Percentiles rank a stretch among this genome's conserved stretches.
These are phyloP conservation scores for Tanytarsus gracilentus DNA, from an alignment of 2,888 invertebrate genomes.

Conservation along the genomic window DNA sequence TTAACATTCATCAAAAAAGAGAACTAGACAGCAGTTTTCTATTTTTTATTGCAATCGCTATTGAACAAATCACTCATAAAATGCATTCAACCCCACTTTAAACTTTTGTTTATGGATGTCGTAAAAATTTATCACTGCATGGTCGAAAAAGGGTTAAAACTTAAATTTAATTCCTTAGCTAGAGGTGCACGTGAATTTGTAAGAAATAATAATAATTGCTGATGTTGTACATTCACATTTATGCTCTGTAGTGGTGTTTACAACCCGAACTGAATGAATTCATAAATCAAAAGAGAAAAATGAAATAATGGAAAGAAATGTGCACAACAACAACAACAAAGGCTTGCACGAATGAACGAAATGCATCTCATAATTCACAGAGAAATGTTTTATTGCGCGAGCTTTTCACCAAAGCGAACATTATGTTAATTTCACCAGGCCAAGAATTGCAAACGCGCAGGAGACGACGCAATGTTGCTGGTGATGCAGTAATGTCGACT, in stretches of 20 bases:
- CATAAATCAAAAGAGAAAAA: conserved; percentile 1
- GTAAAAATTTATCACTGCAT: conserved; percentile 15
- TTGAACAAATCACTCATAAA: not conserved
- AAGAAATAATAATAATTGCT: not conserved
- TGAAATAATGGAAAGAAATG: not conserved
- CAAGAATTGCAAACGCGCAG: conserved; percentile 1
- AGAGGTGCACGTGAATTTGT: not conserved
- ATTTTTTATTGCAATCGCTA: not conserved
- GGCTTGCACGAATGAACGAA: not conserved
- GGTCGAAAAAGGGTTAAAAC: not conserved
- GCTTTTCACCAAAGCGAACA: not conserved
- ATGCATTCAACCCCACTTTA: not conserved
- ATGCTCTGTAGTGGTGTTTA: not conserved
- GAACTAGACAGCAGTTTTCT: not conserved
- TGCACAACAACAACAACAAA: not conserved
- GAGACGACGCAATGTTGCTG: too few relatives aligned
- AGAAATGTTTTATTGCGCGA: not conserved
- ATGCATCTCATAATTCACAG: conserved; percentile 13
- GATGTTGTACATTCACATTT: not conserved
- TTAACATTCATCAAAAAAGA: conserved; percentile 15
- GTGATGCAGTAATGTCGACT: conserved; percentile 4
- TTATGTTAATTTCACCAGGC: conserved; percentile 19
- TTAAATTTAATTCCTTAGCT: too few relatives aligned
- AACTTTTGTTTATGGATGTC: conserved; percentile 14
- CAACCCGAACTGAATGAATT: not conserved